These are phyloP conservation scores for Poeciliopsis presidionis DNA, from an alignment of 2,797 vertebrate genomes.

Conservation along the genomic window DNA sequence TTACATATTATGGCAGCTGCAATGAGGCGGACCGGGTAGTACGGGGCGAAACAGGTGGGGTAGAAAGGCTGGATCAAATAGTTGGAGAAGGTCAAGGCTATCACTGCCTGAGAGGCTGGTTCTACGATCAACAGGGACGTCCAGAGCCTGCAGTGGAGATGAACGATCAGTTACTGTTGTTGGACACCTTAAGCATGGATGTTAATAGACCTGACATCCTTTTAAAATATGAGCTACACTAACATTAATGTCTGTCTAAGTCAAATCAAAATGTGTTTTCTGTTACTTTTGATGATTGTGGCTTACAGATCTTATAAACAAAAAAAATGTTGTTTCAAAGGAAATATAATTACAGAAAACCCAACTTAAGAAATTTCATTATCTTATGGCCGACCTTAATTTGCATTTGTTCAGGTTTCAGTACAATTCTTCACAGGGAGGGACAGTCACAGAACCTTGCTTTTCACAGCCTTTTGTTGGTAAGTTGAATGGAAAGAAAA, in stretches of 20 bases:
- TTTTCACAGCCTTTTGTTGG: neutral
- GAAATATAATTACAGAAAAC: neutral
- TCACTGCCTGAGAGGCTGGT: slow-evolving; percentile 85
- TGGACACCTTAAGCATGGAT: neutral
- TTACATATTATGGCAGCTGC: slow-evolving; percentile 84
- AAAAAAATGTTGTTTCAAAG: neutral
- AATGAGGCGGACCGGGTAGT: slow-evolving; percentile 79
- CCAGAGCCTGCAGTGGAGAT: slow-evolving; percentile 73
- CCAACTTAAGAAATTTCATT: neutral
- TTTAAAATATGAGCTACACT: neutral
- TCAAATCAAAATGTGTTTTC: neutral
- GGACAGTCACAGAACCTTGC: neutral
- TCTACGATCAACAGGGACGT: slow-evolving; percentile 85
- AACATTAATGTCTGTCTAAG: neutral
- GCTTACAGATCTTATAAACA: neutral
- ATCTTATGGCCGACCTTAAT: neutral
- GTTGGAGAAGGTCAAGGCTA: slow-evolving; percentile 84
- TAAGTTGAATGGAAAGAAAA: neutral
- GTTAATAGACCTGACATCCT: neutral
- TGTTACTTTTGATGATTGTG: neutral
- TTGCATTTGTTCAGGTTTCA: neutral
- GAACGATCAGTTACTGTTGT: neutral
- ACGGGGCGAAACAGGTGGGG: slow-evolving; percentile 76
- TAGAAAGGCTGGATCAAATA: slow-evolving; percentile 86
- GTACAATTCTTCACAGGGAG: neutral